Percentiles rank a stretch among this genome's conserved stretches.
phyloP scores from a whole-genome alignment of 2,888 invertebrate genomes.

The Caprella mutica region DNA sequence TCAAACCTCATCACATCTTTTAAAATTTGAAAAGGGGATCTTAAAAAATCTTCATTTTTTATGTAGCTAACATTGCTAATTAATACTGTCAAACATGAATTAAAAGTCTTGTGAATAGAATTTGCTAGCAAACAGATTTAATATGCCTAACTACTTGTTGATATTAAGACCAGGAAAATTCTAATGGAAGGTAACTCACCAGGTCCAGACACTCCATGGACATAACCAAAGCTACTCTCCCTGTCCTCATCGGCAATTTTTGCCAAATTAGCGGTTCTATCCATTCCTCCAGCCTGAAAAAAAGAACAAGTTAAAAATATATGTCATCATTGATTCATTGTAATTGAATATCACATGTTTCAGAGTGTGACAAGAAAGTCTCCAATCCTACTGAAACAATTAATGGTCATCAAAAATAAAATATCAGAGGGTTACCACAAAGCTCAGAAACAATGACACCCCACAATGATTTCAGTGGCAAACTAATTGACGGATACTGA shows the following conservation, averaged over 20 bases:
- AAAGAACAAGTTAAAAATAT: neutral
- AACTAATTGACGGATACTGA: no score
- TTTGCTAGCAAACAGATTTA: neutral
- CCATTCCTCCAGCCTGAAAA: conserved; percentile 37
- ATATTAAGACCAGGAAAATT: neutral
- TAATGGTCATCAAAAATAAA: neutral
- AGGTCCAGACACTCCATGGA: conserved; percentile 95
- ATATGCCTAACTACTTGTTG: neutral
- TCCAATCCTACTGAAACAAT: no score
- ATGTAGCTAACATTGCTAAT: no score
- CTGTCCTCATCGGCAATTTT: conserved; percentile 70
- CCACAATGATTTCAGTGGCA: no score
- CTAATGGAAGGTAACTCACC: conserved; percentile 50
- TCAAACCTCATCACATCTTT: no score
- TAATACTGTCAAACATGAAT: neutral
- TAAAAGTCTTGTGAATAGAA: neutral
- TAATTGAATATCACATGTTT: no score
- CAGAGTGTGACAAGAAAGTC: no score
- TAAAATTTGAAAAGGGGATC: no score
- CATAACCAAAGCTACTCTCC: conserved; percentile 84
- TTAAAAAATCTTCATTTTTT: no score
- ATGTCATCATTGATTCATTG: neutral
- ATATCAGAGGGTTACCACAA: no score
- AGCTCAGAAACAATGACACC: no score
- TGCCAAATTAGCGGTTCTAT: conserved; percentile 44